Evolutionary conservation across 2,888 invertebrate species (phyloP).

Genomic region (Nomada flava): DNA sequence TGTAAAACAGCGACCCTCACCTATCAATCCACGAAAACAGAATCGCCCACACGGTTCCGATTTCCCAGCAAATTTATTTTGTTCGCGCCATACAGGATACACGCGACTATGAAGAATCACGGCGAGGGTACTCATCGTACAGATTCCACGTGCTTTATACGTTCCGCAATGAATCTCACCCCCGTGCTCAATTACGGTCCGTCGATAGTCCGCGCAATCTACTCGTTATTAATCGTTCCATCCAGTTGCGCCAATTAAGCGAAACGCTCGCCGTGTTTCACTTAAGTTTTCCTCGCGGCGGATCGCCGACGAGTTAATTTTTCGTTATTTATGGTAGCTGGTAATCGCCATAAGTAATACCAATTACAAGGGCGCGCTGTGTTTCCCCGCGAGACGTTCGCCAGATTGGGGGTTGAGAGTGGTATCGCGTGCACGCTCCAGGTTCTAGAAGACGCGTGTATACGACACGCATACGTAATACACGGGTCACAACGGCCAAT

Average conservation of each 20-base stretch:
- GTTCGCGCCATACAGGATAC: neutral
- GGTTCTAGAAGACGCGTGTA: conserved; percentile 5
- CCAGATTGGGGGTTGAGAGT: conserved; percentile 20
- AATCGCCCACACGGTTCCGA: neutral
- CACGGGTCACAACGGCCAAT: conserved; percentile 44
- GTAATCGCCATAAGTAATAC: conserved; percentile 47
- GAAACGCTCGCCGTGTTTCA: conserved; percentile 43
- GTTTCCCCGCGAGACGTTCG: neutral
- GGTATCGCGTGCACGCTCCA: neutral
- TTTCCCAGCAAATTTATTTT: neutral
- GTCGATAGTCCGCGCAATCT: conserved; percentile 5
- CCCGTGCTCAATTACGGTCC: conserved; percentile 44
- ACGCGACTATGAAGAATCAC: neutral
- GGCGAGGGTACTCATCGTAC: conserved; percentile 1
- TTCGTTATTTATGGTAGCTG: conserved; percentile 52
- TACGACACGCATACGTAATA: conserved; percentile 18
- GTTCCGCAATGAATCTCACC: conserved; percentile 43
- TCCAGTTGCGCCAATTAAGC: conserved; percentile 49
- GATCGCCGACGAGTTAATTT: conserved; percentile 54
- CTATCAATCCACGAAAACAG: neutral
- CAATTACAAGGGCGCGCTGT: conserved; percentile 52
- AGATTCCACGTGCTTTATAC: conserved; percentile 20
- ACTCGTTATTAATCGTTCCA: conserved; percentile 45
- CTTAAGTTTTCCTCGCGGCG: conserved; percentile 43
- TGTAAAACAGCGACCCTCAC: too few species aligned